Evolutionary conservation across 2,888 invertebrate genomes (phyloP).

Genomic region (Nomada fucata): DNA sequence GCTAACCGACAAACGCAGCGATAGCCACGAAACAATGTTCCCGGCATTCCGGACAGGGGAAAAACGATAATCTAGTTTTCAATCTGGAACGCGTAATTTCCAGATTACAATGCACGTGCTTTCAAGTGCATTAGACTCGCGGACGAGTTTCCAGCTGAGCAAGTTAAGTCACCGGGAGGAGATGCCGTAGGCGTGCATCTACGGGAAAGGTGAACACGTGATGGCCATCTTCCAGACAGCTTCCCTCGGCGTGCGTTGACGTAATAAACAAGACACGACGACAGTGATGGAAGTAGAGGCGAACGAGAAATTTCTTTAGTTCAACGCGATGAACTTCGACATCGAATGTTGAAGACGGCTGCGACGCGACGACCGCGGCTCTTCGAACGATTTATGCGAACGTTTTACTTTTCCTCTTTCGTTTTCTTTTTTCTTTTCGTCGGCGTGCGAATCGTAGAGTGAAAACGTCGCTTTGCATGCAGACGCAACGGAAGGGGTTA

Average conservation of each 20-base stretch:
- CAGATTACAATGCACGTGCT: slow-evolving; percentile 15
- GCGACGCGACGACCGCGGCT: not conserved
- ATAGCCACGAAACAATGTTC: not conserved
- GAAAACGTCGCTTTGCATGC: slow-evolving; percentile 17
- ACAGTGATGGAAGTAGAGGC: not conserved
- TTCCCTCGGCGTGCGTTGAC: slow-evolving; percentile 30
- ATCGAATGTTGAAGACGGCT: not conserved
- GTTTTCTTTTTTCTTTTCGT: not conserved
- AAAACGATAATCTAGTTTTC: slow-evolving; percentile 11
- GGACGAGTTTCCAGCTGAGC: not conserved
- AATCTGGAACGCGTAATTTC: slow-evolving; percentile 5
- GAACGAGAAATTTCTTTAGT: slow-evolving; percentile 29
- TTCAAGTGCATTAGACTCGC: slow-evolving; percentile 2
- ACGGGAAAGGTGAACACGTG: slow-evolving; percentile 68
- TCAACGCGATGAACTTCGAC: slow-evolving; percentile 30
- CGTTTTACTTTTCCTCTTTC: not conserved
- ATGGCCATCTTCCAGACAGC: slow-evolving; percentile 64
- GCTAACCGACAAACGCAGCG: not conserved
- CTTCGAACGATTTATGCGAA: slow-evolving; percentile 20
- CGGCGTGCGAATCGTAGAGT: slow-evolving; percentile 6
- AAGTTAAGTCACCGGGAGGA: slow-evolving; percentile 11
- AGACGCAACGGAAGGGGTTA: not conserved
- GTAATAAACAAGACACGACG: slow-evolving; percentile 49
- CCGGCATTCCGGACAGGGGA: not conserved
- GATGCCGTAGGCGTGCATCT: slow-evolving; percentile 14